phyloP scores from a whole-genome alignment of 1,140 invertebrate species.

The Drosophila carrolli region DNA sequence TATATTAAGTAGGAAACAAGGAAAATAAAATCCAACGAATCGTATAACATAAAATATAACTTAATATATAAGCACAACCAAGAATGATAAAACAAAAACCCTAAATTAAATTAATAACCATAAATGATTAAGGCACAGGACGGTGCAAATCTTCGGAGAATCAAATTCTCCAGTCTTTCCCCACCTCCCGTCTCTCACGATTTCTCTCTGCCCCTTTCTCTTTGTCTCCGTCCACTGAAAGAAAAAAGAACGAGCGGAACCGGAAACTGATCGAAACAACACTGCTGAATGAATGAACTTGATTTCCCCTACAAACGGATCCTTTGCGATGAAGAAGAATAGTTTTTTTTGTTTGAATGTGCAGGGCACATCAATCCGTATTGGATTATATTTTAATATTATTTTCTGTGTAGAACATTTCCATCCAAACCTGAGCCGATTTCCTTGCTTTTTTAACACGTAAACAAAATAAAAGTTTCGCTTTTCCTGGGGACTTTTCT shows the following conservation, averaged over 20 bases:
- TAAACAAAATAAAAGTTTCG: conserved; percentile 3
- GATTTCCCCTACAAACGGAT: conserved; percentile 14
- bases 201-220: conserved; percentile 2
- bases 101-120: conserved; percentile 44
- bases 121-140: conserved; percentile 31
- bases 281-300: conserved; percentile 64
- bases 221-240: not conserved
- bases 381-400: conserved; percentile 18
- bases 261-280: conserved; percentile 79
- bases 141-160: conserved; percentile 27
- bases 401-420: conserved; percentile 22
- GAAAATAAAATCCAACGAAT: conserved; percentile 14
- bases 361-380: conserved; percentile 1
- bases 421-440: conserved; percentile 7
- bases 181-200: conserved; percentile 1
- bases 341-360: conserved; percentile 4
- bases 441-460: conserved; percentile 6
- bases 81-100: conserved; percentile 20
- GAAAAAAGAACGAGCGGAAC: conserved; percentile 13
- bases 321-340: conserved; percentile 16
- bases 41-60: conserved; percentile 48
- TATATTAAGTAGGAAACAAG: conserved; percentile 51
- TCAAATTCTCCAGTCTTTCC: conserved; percentile 18
- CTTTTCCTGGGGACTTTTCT: conserved; percentile 13
- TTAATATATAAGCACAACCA: conserved; percentile 51